These are phyloP conservation scores for Gallinago paraguaiae DNA, from an alignment of 2,113 vertebrate species.

Conservation along the genomic window DNA sequence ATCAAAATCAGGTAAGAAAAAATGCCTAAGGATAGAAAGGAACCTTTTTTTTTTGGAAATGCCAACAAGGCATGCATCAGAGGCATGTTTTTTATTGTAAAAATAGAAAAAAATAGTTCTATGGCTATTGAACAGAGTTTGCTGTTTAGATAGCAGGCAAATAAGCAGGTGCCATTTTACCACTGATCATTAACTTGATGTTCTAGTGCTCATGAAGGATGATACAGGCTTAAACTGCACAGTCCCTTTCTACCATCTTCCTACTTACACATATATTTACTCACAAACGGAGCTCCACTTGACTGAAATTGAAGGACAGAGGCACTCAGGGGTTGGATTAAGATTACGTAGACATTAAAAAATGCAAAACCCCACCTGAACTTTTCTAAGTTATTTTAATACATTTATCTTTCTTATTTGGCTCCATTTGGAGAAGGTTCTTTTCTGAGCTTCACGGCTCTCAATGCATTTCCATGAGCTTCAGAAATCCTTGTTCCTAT, in stretches of 20 bases:
- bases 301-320: background rate
- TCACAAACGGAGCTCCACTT: background rate
- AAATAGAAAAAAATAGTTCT: background rate
- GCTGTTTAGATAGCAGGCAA: background rate
- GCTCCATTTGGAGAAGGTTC: background rate
- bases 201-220: background rate
- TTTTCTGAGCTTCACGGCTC: background rate
- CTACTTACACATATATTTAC: background rate
- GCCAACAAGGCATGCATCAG: background rate
- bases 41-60: background rate
- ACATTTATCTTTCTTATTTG: background rate
- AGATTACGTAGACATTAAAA: background rate
- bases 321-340: background rate
- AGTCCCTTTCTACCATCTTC: background rate
- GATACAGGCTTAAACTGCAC: background rate
- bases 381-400: background rate
- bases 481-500: background rate
- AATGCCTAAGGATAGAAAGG: background rate
- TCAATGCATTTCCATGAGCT: background rate
- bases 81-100: background rate
- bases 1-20: background rate
- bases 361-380: background rate
- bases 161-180: background rate
- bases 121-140: background rate
- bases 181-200: background rate